Base-by-base conservation (phyloP, 2,888 invertebrate species). In the Stenchaetothrips biformis region DNA sequence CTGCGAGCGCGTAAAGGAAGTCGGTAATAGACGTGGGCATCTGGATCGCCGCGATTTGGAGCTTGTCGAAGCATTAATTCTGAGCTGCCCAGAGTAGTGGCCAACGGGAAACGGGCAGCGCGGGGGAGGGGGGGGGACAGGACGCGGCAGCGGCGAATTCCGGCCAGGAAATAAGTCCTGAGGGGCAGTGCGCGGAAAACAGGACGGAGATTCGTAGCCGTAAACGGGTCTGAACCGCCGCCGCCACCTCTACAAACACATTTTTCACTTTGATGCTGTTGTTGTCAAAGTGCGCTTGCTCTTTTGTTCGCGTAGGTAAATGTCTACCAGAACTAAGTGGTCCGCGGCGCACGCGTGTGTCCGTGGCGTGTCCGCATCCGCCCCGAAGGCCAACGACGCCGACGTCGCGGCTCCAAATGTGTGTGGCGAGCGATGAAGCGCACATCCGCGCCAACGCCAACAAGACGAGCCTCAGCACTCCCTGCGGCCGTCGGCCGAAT, bases 271-370 rank as follows among this genome's bases (percentile, higher is more conserved):
- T 37, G 37, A 2, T 37, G 37, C 37, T 37, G 37, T 37, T 37
- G 37, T 37, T 37, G 37, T 2, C 37, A 37, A 37, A 37, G 37
- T 37, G 37, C 37, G 37, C 37, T 37, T 4, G 37, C 37, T 37
- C 37, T 37, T 37, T 37, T 37, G 37, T 74, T 74, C 25, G 67
- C 67, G 67, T 74, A 25, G 67, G 67, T 74, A 74, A 74, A 74
- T 74, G 67, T 74, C 21, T 74, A 25, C 21, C 67, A 74, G 67
- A 74, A 74, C 67, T 74, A 74, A 74, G 67, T 74, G 67, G 67
- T 16, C 18, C 13, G 13, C 13, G 13, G 53, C 13, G 59, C 59
- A 53, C 53, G 53, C 53, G 13, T 13, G 53, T 13, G 53, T 59
- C 59, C 59, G 59, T 16, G 9, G 53, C 53, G 53, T 53, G 9